A percentile compares a stretch with the other conserved stretches of the same genome.
Conservation (phyloP, 2,888 invertebrate species). For the Sinohyriopsis cumingii region DNA sequence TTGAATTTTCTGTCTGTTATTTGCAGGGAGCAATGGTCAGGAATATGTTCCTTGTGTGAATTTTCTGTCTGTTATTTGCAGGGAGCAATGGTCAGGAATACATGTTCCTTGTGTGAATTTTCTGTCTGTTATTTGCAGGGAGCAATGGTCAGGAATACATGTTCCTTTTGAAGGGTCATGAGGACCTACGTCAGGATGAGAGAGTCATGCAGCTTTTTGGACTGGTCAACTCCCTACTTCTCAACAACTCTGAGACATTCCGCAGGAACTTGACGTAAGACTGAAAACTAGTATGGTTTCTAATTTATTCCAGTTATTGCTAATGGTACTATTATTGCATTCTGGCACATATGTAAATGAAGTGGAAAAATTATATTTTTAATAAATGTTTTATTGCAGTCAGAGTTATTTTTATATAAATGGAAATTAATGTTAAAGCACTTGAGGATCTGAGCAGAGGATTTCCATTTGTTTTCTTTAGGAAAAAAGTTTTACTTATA, state of each 20-base stretch:
- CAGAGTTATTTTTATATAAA: too few relatives aligned
- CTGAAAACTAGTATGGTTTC: not conserved
- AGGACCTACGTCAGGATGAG: slow-evolving; percentile 98
- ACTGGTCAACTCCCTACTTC: slow-evolving; percentile 93
- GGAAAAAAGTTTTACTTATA: too few relatives aligned
- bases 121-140: slow-evolving; percentile 75
- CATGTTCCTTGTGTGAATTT: slow-evolving; percentile 30
- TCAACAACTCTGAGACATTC: slow-evolving; percentile 96
- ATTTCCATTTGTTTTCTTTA: too few relatives aligned
- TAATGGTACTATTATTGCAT: too few relatives aligned
- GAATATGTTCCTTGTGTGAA: slow-evolving; percentile 82
- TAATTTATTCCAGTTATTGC: slow-evolving; percentile 10
- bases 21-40: too few relatives aligned
- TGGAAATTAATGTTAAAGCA: too few relatives aligned
- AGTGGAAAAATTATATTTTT: not conserved
- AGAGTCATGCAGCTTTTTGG: slow-evolving; percentile 98
- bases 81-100: too few relatives aligned
- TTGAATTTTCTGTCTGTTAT: too few relatives aligned
- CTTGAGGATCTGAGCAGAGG: too few relatives aligned
- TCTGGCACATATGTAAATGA: not conserved
- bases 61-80: too few relatives aligned
- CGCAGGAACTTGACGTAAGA: slow-evolving; percentile 83
- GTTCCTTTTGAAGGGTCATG: slow-evolving; percentile 98
- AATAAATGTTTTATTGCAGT: too few relatives aligned
- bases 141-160: slow-evolving; percentile 98